Evolutionary conservation across 2,113 vertebrate species (phyloP).

Genomic region (Anolis carolinensis): DNA sequence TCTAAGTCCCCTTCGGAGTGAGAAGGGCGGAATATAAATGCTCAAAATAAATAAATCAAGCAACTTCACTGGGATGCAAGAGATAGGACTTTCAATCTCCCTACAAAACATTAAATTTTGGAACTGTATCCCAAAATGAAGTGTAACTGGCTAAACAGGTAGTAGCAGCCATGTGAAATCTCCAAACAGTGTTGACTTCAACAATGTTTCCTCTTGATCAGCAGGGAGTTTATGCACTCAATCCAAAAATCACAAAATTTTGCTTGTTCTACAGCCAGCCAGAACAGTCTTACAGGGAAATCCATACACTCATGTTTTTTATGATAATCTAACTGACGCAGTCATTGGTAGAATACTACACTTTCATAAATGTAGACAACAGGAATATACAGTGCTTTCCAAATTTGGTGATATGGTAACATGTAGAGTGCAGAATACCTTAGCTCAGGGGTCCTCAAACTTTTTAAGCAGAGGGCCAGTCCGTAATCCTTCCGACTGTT

Average conservation of each 20-base stretch:
- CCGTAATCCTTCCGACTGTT: too few species aligned
- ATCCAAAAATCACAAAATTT: not conserved
- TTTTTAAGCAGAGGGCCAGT: too few species aligned
- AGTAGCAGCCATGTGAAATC: not conserved
- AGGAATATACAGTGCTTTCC: too few species aligned
- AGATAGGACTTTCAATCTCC: not conserved
- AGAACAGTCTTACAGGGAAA: not conserved
- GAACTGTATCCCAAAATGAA: not conserved
- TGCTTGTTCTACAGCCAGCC: not conserved
- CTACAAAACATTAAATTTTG: not conserved
- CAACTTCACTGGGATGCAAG: not conserved
- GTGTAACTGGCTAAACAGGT: not conserved
- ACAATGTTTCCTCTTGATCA: not conserved
- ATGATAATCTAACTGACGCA: not conserved
- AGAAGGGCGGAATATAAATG: too few species aligned
- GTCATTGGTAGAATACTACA: not conserved
- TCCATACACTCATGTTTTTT: conserved; percentile 1
- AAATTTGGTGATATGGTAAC: not conserved
- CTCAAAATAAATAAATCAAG: too few species aligned
- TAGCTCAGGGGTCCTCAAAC: too few species aligned
- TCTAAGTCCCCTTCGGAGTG: too few species aligned
- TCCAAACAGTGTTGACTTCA: not conserved
- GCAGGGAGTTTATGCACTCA: not conserved
- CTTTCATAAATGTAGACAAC: not conserved
- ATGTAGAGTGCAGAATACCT: not conserved